phyloP scores from a whole-genome alignment of 2,888 invertebrate genomes.

The Plagiodera versicolora region DNA sequence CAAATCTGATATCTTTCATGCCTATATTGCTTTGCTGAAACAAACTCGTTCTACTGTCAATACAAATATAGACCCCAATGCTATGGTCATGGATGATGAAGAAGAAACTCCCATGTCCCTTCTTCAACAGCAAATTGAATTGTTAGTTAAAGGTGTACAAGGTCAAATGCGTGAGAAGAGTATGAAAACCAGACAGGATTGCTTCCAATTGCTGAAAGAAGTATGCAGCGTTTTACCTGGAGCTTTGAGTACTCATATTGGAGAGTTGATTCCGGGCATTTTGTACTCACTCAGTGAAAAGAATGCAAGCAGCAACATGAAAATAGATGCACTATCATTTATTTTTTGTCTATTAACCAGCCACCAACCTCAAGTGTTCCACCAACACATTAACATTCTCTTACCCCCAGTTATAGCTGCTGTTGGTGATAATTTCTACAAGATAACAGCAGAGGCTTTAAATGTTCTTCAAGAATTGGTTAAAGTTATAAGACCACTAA shows the following conservation, averaged over 20 bases:
- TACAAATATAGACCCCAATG: constrained; percentile 67
- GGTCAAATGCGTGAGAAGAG: constrained; percentile 84
- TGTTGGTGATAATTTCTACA: constrained; percentile 96
- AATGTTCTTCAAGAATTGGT: constrained; percentile 91
- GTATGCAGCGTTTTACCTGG: constrained; percentile 87
- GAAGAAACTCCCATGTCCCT: constrained; percentile 69
- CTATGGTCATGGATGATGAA: constrained; percentile 59
- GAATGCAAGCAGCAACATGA: constrained; percentile 95
- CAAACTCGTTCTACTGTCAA: constrained; percentile 79
- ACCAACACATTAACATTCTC: constrained; percentile 75
- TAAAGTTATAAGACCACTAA: constrained; percentile 87
- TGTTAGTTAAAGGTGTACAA: constrained; percentile 86
- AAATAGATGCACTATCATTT: constrained; percentile 94
- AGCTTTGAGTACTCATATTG: constrained; percentile 73
- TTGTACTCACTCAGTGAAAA: constrained; percentile 88
- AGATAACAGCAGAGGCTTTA: constrained; percentile 96
- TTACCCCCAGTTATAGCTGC: constrained; percentile 85
- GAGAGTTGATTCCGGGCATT: constrained; percentile 84
- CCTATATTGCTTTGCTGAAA: constrained; percentile 88
- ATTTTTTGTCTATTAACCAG: constrained; percentile 80
- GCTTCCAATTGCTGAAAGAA: constrained; percentile 88
- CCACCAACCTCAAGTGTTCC: constrained; percentile 78
- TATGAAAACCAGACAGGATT: constrained; percentile 88
- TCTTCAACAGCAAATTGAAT: constrained; percentile 66
- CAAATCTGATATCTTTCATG: constrained; percentile 96